Conservation (phyloP, 1,140 invertebrate species). For the Lamellibrachia luymesi region DNA sequence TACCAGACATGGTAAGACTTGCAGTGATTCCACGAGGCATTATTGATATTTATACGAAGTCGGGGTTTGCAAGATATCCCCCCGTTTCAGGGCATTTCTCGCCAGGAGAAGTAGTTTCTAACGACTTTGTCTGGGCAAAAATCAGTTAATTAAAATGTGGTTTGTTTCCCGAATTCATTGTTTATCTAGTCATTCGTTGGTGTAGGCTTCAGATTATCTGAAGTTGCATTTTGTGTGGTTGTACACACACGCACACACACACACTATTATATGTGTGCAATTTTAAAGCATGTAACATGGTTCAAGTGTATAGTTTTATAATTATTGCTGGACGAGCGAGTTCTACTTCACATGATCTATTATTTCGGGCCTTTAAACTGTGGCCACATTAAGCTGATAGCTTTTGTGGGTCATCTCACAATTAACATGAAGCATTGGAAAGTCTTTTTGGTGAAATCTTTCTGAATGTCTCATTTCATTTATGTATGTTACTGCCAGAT, state of each 20-base stretch:
- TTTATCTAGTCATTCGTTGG: not conserved
- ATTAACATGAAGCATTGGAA: not conserved
- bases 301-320: too few species aligned
- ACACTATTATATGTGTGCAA: too few species aligned
- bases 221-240: too few species aligned
- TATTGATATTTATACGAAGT: not conserved
- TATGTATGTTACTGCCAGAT: not conserved
- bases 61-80: not conserved
- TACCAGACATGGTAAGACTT: not conserved
- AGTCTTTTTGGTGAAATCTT: not conserved
- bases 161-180: not conserved
- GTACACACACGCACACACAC: too few species aligned
- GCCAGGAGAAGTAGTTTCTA: not conserved
- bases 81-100: not conserved
- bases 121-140: not conserved
- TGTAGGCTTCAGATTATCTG: not conserved
- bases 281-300: too few species aligned
- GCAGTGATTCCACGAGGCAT: not conserved
- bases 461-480: not conserved
- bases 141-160: not conserved
- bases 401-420: too few species aligned
- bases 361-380: too few species aligned
- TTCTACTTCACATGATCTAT: too few species aligned
- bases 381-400: too few species aligned
- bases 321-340: too few species aligned